Conservation (phyloP, 2,113 vertebrate species). For the Chionomys nivalis region DNA sequence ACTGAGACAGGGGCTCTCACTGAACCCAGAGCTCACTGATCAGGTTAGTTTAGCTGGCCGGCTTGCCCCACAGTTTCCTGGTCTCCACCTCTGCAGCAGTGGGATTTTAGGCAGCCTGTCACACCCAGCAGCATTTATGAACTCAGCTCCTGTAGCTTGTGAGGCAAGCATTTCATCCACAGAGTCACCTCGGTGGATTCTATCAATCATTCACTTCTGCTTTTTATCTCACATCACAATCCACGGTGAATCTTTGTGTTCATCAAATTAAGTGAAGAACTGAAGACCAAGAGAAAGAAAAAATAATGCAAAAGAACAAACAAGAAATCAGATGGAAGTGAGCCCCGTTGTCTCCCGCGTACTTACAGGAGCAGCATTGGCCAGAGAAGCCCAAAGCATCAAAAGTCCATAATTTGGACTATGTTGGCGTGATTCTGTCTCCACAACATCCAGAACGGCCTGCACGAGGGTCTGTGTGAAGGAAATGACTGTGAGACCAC, state of each 20-base stretch:
- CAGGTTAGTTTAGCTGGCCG: neutral
- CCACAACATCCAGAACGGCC: conserved; percentile 83
- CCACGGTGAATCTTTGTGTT: neutral
- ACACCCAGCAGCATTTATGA: neutral
- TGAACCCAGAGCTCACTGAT: neutral
- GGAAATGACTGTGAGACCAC: conserved; percentile 48
- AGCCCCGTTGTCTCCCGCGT: neutral
- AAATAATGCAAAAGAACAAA: neutral
- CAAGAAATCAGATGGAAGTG: neutral
- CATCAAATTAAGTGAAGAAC: neutral
- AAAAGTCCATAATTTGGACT: conserved; percentile 85
- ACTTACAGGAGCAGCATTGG: conserved; percentile 90
- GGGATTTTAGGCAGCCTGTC: neutral
- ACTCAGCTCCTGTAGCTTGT: neutral
- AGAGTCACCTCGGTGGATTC: neutral
- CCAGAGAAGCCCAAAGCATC: conserved; percentile 91
- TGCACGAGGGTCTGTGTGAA: conserved; percentile 88
- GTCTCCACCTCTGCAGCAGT: neutral
- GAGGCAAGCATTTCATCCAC: neutral
- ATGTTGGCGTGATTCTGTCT: conserved; percentile 72
- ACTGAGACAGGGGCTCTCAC: neutral
- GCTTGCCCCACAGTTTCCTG: neutral
- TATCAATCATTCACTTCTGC: neutral
- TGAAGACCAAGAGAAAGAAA: neutral
- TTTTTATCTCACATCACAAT: neutral